Evolutionary conservation across 1,140 invertebrate species (phyloP).

Genomic region (Acyrthosiphon pisum): DNA sequence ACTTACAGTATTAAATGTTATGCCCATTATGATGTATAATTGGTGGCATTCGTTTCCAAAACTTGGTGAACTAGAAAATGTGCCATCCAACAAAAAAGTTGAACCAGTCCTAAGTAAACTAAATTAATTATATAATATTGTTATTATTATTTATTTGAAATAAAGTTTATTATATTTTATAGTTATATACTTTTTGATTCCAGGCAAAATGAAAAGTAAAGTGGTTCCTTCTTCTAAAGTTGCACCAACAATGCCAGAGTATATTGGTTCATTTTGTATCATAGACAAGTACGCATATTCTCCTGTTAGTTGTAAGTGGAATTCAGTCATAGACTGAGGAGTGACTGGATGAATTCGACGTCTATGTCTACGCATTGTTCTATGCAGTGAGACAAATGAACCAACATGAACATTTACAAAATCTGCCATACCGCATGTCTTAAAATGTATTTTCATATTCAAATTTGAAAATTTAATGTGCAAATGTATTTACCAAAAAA

Average conservation of each 20-base stretch:
- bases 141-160: neutral
- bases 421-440: neutral
- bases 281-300: neutral
- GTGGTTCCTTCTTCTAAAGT: neutral
- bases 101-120: neutral
- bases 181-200: neutral
- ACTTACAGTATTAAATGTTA: neutral
- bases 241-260: neutral
- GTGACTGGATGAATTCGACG: neutral
- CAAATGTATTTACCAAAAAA: no score
- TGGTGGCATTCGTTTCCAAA: neutral
- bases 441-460: no score
- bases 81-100: neutral
- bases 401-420: neutral
- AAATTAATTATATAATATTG: neutral
- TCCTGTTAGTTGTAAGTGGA: neutral
- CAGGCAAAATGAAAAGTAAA: slow-evolving; percentile 3
- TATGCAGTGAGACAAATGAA: neutral
- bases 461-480: no score
- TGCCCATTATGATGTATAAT: neutral
- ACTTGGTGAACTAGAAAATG: neutral
- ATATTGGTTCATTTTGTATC: neutral
- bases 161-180: neutral
- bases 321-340: neutral
- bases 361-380: neutral